A percentile compares a stretch with the other conserved stretches of the same genome.
Conservation (phyloP, 2,797 vertebrate genomes). For the Rachycentron canadum region DNA sequence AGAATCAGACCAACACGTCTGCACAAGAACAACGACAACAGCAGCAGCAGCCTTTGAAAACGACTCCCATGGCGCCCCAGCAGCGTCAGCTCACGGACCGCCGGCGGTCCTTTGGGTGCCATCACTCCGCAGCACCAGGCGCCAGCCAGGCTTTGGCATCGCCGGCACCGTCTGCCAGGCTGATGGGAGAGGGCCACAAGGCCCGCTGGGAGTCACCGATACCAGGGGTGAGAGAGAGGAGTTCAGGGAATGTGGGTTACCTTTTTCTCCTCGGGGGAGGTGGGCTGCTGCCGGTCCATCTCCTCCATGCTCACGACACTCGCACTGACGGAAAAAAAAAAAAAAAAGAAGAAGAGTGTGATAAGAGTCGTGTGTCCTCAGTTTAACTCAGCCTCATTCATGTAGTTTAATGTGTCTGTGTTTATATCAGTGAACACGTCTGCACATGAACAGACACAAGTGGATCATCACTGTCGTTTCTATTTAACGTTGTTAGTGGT, state of each 20-base stretch:
- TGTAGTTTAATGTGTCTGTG: background rate
- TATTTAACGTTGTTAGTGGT: too few species aligned
- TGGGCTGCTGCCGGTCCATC: slow-evolving; percentile 78
- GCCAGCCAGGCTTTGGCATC: slow-evolving; percentile 25
- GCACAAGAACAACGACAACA: background rate
- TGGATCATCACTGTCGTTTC: too few species aligned
- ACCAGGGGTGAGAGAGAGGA: background rate
- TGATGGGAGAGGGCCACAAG: background rate
- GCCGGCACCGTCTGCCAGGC: background rate
- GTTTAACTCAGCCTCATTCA: background rate
- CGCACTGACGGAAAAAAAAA: slow-evolving; percentile 73
- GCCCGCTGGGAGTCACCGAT: slow-evolving; percentile 14
- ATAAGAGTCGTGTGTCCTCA: background rate
- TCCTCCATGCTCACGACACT: slow-evolving; percentile 89
- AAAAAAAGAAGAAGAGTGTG: background rate
- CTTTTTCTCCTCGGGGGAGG: slow-evolving; percentile 87
- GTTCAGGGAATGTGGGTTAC: slow-evolving; percentile 72
- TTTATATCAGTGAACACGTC: background rate
- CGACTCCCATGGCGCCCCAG: background rate
- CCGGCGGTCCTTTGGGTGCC: slow-evolving; percentile 15
- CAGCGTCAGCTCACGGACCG: background rate
- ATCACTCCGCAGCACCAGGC: background rate
- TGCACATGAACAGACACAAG: background rate
- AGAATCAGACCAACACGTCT: background rate
- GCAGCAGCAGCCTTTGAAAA: background rate